Percentiles rank a stretch among this genome's conserved stretches.
These are phyloP conservation scores for Rhinolophus sinicus DNA, from an alignment of 2,113 vertebrate genomes.

Conservation along the genomic window DNA sequence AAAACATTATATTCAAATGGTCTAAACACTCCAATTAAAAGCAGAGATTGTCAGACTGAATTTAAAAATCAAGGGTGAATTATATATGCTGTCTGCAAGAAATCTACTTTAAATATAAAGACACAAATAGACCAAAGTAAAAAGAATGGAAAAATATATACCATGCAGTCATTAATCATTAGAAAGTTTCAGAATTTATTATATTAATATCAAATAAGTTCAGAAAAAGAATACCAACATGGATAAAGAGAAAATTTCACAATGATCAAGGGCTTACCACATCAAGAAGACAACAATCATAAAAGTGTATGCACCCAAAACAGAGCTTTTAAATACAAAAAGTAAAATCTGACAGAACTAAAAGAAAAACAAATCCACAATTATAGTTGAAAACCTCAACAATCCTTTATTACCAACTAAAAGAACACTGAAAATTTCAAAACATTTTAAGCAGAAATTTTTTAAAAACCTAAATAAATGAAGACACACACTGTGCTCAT, in stretches of 20 bases:
- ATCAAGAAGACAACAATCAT: background rate
- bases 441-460: background rate
- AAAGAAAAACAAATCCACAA: background rate
- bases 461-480: background rate
- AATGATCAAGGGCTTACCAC: background rate
- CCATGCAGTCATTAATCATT: background rate
- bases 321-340: background rate
- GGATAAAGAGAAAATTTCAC: background rate
- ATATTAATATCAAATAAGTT: background rate
- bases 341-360: background rate
- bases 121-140: background rate
- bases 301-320: background rate
- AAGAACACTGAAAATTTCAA: background rate
- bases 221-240: background rate
- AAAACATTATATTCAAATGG: background rate
- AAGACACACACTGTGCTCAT: background rate
- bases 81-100: background rate
- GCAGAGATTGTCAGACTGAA: background rate
- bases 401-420: background rate
- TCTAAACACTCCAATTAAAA: background rate
- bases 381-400: background rate
- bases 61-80: background rate
- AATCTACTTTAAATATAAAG: background rate
- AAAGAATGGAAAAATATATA: background rate
- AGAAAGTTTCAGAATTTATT: background rate